These are phyloP conservation scores for Sympetrum striolatum DNA, from an alignment of 2,888 invertebrate species.

Conservation along the genomic window DNA sequence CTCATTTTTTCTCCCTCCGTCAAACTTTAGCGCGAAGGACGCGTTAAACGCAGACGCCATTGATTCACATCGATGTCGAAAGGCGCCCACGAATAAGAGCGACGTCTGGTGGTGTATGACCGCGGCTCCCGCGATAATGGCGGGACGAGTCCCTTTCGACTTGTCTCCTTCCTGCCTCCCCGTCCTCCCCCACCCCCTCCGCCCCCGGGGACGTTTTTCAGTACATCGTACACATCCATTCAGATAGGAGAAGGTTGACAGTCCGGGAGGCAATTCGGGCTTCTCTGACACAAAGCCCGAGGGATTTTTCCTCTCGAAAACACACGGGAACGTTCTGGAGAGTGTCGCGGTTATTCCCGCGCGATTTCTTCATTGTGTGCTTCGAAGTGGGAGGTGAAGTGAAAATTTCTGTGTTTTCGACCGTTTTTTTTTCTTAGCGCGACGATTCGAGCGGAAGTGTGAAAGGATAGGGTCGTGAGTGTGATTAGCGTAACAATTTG, in stretches of 20 bases:
- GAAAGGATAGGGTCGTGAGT: no score
- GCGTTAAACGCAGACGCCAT: not conserved
- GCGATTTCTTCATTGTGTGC: no score
- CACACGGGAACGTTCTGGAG: no score
- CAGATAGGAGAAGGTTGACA: not conserved
- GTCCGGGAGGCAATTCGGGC: not conserved
- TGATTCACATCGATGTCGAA: not conserved
- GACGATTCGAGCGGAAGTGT: no score
- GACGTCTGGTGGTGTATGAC: not conserved
- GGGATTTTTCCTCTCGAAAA: no score
- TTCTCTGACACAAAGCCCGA: not conserved
- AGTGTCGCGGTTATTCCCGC: no score
- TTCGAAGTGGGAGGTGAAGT: no score
- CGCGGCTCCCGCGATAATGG: not conserved
- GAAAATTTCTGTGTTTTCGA: no score
- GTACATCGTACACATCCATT: not conserved
- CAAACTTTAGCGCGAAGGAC: no score
- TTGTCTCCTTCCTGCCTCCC: not conserved
- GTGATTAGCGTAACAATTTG: no score
- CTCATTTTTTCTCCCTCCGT: no score
- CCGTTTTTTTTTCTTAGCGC: no score
- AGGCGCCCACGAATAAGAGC: not conserved
- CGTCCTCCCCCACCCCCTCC: not conserved
- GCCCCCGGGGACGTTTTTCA: not conserved
- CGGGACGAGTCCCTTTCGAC: not conserved